Base-by-base conservation (phyloP, 2,888 invertebrate species). In the Ectemnius lituratus region DNA sequence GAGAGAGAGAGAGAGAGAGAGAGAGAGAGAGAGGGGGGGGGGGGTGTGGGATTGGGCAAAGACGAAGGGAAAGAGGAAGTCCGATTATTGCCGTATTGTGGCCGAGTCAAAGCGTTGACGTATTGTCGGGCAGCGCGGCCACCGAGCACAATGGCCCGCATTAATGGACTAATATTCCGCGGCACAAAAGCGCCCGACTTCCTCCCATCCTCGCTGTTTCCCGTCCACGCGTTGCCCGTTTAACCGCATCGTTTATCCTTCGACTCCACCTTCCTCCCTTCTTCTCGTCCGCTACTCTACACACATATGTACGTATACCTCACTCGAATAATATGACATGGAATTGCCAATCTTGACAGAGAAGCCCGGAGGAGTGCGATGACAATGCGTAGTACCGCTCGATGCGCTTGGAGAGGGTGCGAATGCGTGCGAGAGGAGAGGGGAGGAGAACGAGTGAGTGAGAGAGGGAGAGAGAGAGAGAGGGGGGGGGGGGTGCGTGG, bases 71-170 rank as follows among this genome's bases (percentile, higher is more conserved):
- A 76, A 82, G 80, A 83, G 79, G 79, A 79, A 75, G 85, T 78
- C 75, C 84, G 85, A 82, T 84, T 83, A 84, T 84, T 84, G 83
- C 84, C 77, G 78, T 79, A 85, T 85, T 85, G 84, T 80, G 75
- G 85, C 81, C 70, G 70, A 85, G 77, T 83, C 85, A 82, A 85
- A 83, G 81, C 83, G 81, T 83, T 85, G 84, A 84, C 84, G 84
- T 83, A 85, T 84, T 81, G 84, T 81, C 80, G 83, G 78, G 70
- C 76, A 73, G 68, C 71, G 75, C 73, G 76, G 71, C 70, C 76
- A 59, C 70, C 73, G 69, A 70, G 65, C 75, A 83, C 81, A 83
- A 83, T 84, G 80, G 75, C 73, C 76, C 66, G 83, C 83, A 78
- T 83, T 81, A 84, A 84, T 83, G 73, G 83, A 83, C 84, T 83